These are phyloP conservation scores for Micronisus gabar DNA, from an alignment of 2,113 vertebrate genomes.

Conservation along the genomic window DNA sequence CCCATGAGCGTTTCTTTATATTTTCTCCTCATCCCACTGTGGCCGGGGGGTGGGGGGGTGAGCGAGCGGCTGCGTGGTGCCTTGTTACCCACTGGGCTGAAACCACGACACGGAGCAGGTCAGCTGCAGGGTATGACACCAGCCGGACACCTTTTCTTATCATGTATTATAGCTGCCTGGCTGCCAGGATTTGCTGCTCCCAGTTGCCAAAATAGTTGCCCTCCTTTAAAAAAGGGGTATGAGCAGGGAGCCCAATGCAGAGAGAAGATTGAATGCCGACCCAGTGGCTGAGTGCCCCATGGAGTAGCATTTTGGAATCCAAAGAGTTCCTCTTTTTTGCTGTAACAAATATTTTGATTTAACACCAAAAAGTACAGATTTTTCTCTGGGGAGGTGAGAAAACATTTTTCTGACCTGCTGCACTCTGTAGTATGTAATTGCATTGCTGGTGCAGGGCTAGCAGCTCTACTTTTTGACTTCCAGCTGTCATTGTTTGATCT, in stretches of 20 bases:
- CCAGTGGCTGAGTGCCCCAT: background rate
- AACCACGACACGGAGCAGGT: background rate
- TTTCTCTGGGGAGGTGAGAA: background rate
- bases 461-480: slow-evolving; percentile 22
- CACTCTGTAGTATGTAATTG: background rate
- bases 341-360: background rate
- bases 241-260: background rate
- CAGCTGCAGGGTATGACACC: background rate
- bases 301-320: background rate
- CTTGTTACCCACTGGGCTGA: too few relatives aligned
- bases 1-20: too few relatives aligned
- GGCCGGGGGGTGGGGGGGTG: too few relatives aligned
- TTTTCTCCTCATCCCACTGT: too few relatives aligned
- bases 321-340: background rate
- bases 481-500: slow-evolving; percentile 23
- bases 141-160: background rate
- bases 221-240: background rate
- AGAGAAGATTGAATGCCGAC: background rate
- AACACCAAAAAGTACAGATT: background rate
- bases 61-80: too few relatives aligned
- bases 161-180: background rate
- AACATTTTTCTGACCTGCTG: background rate
- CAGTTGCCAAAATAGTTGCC: background rate
- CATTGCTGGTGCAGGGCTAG: background rate
- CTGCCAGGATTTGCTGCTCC: background rate